These are phyloP conservation scores for Melanotaenia maccullochi DNA, from an alignment of 2,797 vertebrate species.

Conservation along the genomic window DNA sequence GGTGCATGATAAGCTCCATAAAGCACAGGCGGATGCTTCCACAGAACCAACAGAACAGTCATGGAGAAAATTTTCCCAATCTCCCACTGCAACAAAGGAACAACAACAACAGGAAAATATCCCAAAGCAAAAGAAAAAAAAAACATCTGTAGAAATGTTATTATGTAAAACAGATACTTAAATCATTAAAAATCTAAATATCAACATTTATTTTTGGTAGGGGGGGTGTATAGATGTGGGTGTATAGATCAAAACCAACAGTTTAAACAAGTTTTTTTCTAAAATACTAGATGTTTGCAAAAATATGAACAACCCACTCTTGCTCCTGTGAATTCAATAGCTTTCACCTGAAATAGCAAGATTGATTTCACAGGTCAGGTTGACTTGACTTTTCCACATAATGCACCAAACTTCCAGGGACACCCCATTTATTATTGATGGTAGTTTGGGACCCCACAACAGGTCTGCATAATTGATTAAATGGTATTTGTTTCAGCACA, in stretches of 20 bases:
- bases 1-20: background rate
- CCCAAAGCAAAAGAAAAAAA: background rate
- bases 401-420: conserved; percentile 12
- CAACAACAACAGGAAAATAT: background rate
- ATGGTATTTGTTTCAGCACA: conserved; percentile 40
- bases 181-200: too few relatives aligned
- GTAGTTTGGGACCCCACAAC: conserved; percentile 18
- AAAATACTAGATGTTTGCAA: background rate
- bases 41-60: background rate
- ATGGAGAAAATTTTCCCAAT: background rate
- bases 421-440: conserved; percentile 46
- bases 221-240: too few relatives aligned
- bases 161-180: background rate
- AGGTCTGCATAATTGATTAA: conserved; percentile 51
- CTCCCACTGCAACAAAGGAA: background rate
- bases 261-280: background rate
- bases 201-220: too few relatives aligned
- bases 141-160: too few relatives aligned
- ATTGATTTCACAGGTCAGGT: conserved; percentile 28
- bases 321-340: conserved; percentile 1
- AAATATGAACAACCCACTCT: background rate
- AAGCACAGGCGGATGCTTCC: background rate
- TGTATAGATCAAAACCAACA: background rate
- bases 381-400: conserved; percentile 28
- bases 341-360: conserved; percentile 15